Conservation (phyloP, 1,140 invertebrate species). For the Drosophila navojoa region DNA sequence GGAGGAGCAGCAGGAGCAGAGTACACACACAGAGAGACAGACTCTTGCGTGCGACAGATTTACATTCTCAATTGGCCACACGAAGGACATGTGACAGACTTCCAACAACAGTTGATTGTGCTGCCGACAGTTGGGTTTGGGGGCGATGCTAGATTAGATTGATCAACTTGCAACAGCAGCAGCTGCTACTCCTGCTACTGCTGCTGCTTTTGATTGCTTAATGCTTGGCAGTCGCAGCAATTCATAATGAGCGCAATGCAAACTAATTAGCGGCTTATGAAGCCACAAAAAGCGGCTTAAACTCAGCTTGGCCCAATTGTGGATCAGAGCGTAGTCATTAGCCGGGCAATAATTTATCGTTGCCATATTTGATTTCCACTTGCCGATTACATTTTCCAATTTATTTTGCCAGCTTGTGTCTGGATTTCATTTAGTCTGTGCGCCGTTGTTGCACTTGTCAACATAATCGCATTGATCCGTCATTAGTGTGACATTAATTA, state of each 20-base stretch:
- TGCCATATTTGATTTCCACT: conserved; percentile 46
- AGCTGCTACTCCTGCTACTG: no score
- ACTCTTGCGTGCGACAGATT: conserved; percentile 49
- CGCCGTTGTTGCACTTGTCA: conserved; percentile 52
- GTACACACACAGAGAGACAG: conserved; percentile 19
- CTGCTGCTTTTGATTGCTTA: conserved; percentile 33
- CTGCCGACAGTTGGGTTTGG: not conserved
- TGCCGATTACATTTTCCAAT: conserved; percentile 65
- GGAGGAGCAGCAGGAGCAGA: conserved; percentile 3
- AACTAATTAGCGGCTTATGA: conserved; percentile 76
- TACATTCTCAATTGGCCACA: conserved; percentile 77
- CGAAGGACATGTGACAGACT: conserved; percentile 50
- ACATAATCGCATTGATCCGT: conserved; percentile 80
- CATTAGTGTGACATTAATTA: conserved; percentile 83
- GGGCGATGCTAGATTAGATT: conserved; percentile 4
- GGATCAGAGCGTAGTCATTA: conserved; percentile 42
- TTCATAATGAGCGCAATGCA: conserved; percentile 56
- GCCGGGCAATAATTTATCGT: conserved; percentile 63
- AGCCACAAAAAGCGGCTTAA: conserved; percentile 19
- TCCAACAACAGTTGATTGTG: conserved; percentile 2
- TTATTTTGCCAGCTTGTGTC: conserved; percentile 59
- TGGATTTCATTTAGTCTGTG: conserved; percentile 62
- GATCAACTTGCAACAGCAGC: conserved; percentile 21
- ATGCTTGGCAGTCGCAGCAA: conserved; percentile 35
- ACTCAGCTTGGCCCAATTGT: not conserved